Evolutionary conservation across 1,140 invertebrate species (phyloP), one percentile per base, ranked within the genome.

Genomic region (Teleogryllus occipitalis): DNA sequence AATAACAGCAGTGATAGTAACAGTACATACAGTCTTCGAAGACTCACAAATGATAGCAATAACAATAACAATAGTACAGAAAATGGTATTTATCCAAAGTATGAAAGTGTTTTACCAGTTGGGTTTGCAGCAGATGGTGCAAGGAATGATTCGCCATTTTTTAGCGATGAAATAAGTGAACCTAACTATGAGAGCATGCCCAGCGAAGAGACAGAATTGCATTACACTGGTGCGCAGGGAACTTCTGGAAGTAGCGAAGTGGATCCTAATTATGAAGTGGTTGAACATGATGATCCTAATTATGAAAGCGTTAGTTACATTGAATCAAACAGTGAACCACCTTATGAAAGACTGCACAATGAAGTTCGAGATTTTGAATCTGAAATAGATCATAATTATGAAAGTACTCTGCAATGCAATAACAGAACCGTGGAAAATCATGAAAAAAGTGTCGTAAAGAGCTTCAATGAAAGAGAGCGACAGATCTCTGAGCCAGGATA

Each of bases 121-220:
- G 76, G 76, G 14, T 77, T 21, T 48, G 48, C 46, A 47, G 47
- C 21, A n/a, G 39, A 15, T n/a, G 47, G 48, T 0, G 48, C 76
- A n/a, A 14, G 12, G 10, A 77, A 47, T 49, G 87, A 85, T 54
- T 83, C 83, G 0, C 86, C 87, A 14, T 77, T 82, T 39, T 47
- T 46, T 18, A 27, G 80, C 15, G 80, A 74, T 48, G 76, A 81
- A 39, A 49, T 72, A 14, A 83, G 88, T 0, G 88, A 89, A 80
- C 88, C 88, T 0, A 89, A 89, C 82, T 94, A 94, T 82, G 92
- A 93, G 83, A 93, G 92, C 7, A 91, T 94, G 87, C 89, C 90
- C 0, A 89, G 90, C 81, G 88, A 89, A 78, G 54, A 65, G 18
- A 79, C 79, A 18, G 54, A 65, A 65, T 4, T 22, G 77, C 21